A percentile compares a stretch with the other conserved stretches of the same genome.
phyloP scores from a whole-genome alignment of 2,888 invertebrate genomes.

The Scaptomyza parva region DNA sequence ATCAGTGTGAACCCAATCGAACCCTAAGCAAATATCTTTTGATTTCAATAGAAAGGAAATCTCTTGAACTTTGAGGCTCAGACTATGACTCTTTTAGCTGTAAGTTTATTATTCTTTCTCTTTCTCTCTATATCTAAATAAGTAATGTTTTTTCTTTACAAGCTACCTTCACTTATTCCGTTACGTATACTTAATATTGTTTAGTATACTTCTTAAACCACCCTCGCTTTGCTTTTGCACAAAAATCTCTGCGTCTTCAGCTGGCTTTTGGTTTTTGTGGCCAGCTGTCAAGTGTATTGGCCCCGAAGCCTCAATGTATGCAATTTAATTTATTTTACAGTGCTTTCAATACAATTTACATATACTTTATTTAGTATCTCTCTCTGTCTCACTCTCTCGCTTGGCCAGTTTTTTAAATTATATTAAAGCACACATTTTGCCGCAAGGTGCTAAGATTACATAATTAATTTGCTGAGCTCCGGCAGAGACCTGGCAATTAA shows the following conservation, averaged over 20 bases:
- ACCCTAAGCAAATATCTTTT: too few relatives aligned
- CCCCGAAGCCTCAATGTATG: conserved; percentile 49
- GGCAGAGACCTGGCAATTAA: conserved; percentile 71
- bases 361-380: not conserved
- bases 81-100: too few relatives aligned
- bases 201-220: not conserved
- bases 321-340: conserved; percentile 77
- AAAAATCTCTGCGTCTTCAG: not conserved
- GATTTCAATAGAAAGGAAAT: too few relatives aligned
- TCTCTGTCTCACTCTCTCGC: not conserved
- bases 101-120: too few relatives aligned
- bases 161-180: not conserved
- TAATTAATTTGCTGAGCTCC: conserved; percentile 73
- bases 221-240: conserved; percentile 20
- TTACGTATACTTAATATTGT: not conserved
- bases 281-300: conserved; percentile 68
- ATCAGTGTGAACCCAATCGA: too few relatives aligned
- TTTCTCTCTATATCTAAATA: too few relatives aligned
- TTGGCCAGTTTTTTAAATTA: conserved; percentile 57
- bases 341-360: conserved; percentile 37
- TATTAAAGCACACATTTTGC: conserved; percentile 66
- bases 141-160: not conserved
- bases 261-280: conserved; percentile 51
- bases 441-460: conserved; percentile 77
- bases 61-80: too few relatives aligned